Percentiles rank a stretch among this genome's conserved stretches.
These are phyloP conservation scores for Neopipo cinnamomea DNA, from an alignment of 2,113 vertebrate genomes.

Conservation along the genomic window DNA sequence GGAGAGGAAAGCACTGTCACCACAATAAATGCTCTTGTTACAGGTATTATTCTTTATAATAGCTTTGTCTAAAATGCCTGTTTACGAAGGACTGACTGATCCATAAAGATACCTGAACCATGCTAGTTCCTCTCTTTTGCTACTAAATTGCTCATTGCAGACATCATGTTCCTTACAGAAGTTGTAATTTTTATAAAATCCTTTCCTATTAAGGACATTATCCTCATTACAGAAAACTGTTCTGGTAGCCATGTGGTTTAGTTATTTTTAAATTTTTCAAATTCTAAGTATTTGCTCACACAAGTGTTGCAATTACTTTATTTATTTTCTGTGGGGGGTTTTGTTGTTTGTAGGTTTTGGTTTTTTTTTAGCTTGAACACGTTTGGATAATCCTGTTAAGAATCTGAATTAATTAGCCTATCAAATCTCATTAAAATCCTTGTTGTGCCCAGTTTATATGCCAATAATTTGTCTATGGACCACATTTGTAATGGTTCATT, in stretches of 20 bases:
- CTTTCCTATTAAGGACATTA: not conserved
- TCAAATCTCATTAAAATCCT: constrained; percentile 42
- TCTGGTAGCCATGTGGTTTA: not conserved
- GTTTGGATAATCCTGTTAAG: constrained; percentile 21
- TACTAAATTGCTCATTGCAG: not conserved
- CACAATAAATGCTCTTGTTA: not conserved
- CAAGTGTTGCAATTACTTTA: not conserved
- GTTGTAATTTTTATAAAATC: not conserved
- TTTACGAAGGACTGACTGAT: not conserved
- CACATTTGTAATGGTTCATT: constrained; percentile 8
- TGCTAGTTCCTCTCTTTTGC: not conserved
- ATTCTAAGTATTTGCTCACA: not conserved
- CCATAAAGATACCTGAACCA: not conserved
- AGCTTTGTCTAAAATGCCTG: not conserved
- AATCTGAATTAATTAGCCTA: constrained; percentile 15
- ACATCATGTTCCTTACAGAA: not conserved
- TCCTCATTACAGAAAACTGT: not conserved
- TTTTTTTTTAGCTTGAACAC: not conserved
- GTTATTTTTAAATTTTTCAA: not conserved
- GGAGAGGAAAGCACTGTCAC: not conserved
- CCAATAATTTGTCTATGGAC: constrained; percentile 25
- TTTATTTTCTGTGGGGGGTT: not conserved
- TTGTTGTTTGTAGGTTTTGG: not conserved
- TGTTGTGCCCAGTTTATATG: not conserved
- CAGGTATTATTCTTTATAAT: not conserved